These are phyloP conservation scores for Mionectes macconnelli DNA, from an alignment of 2,113 vertebrate species.

Conservation along the genomic window DNA sequence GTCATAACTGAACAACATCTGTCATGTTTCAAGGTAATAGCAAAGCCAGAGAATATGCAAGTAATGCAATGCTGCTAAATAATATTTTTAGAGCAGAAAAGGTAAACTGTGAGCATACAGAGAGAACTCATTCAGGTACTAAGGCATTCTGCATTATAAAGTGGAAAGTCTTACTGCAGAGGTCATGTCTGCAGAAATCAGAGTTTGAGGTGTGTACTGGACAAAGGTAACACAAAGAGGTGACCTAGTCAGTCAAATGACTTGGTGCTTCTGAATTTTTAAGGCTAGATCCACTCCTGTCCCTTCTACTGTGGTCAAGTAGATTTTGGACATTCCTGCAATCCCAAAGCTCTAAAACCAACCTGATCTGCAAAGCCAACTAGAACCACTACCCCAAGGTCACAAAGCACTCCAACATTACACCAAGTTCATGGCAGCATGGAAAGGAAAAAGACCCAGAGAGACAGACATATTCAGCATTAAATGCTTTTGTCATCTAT, in stretches of 20 bases:
- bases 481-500: not conserved
- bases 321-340: not conserved
- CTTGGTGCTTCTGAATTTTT: not conserved
- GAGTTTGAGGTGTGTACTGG: not conserved
- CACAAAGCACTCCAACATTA: not conserved
- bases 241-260: not conserved
- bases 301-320: not conserved
- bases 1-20: not conserved
- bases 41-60: not conserved
- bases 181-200: not conserved
- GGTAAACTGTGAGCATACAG: not conserved
- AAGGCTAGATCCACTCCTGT: not conserved
- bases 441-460: rapidly evolving
- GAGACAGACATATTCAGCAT: not conserved
- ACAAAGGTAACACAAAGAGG: not conserved
- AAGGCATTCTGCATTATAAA: not conserved
- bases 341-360: not conserved
- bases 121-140: not conserved
- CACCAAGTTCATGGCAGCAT: not conserved
- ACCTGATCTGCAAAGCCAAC: not conserved
- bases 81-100: not conserved
- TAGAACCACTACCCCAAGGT: not conserved
- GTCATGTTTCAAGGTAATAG: not conserved
- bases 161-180: not conserved
- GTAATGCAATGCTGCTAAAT: not conserved